These are phyloP conservation scores for Ambastaia sidthimunki DNA, from an alignment of 2,797 vertebrate species.

Conservation along the genomic window DNA sequence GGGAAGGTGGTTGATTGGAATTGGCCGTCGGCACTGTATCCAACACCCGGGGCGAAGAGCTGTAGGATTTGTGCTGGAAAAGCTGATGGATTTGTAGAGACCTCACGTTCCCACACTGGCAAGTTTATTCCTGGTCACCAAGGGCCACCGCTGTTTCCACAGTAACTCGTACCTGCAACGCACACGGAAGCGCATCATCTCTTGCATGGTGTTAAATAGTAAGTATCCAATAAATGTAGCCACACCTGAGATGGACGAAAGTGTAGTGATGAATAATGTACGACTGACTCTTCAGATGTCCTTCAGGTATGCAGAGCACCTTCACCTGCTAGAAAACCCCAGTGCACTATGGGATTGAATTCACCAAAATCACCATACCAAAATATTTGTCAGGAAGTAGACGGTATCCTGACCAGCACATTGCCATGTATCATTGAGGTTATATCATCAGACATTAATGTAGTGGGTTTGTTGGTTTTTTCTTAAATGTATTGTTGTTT, in stretches of 20 bases:
- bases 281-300: background rate
- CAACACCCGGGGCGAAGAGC: background rate
- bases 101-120: background rate
- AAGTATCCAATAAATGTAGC: conserved; percentile 50
- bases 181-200: background rate
- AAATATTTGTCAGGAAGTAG: background rate
- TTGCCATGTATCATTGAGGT: background rate
- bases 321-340: conserved; percentile 27
- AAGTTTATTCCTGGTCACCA: background rate
- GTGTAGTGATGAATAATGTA: background rate
- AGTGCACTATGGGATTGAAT: conserved; percentile 16
- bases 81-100: conserved; percentile 10
- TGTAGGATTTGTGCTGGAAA: background rate
- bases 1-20: conserved; percentile 4
- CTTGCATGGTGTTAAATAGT: conserved; percentile 35
- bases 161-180: conserved; percentile 43
- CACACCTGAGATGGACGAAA: conserved; percentile 17
- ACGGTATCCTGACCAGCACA: too few species aligned
- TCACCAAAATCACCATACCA: conserved; percentile 17
- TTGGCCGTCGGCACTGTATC: background rate
- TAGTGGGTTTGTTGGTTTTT: background rate
- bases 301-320: conserved; percentile 1
- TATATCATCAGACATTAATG: background rate
- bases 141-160: conserved; percentile 31
- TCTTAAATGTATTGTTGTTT: background rate